These are phyloP conservation scores for Diuraphis noxia DNA, from an alignment of 1,140 invertebrate species.

Conservation along the genomic window DNA sequence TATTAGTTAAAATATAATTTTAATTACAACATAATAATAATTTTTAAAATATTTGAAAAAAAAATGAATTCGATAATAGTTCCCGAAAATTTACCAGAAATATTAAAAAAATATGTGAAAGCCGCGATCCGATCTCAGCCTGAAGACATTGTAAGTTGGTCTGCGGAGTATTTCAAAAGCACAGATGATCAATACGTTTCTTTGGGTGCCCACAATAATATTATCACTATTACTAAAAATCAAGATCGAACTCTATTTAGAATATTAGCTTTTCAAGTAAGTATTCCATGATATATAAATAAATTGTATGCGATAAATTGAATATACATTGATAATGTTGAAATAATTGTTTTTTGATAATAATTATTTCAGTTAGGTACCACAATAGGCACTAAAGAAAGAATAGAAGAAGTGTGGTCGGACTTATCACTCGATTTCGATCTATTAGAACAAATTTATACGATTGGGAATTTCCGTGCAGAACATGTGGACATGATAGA, in stretches of 20 bases:
- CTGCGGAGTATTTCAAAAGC: constrained; percentile 76
- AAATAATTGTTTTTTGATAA: background rate
- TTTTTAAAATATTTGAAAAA: background rate
- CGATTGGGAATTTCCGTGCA: constrained; percentile 17
- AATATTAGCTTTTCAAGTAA: constrained; percentile 51
- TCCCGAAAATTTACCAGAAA: constrained; percentile 67
- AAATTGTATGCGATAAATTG: no score
- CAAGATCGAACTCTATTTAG: constrained; percentile 22
- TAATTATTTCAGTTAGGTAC: constrained; percentile 36
- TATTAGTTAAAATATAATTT: background rate
- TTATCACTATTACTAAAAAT: background rate
- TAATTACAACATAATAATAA: background rate
- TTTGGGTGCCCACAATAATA: background rate
- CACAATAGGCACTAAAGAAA: constrained; percentile 22
- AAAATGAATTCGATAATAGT: constrained; percentile 26
- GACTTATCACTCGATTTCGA: constrained; percentile 20
- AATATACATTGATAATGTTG: background rate
- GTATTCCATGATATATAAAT: background rate
- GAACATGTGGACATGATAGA: constrained; percentile 20
- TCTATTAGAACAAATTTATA: constrained; percentile 44
- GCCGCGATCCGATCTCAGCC: constrained; percentile 88
- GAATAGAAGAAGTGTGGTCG: constrained; percentile 46
- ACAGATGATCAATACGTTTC: constrained; percentile 58
- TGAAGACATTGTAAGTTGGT: constrained; percentile 81
- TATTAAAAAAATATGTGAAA: constrained; percentile 84